A percentile compares a stretch with the other conserved stretches of the same genome.
These are phyloP conservation scores for Nyctibius grandis DNA, from an alignment of 2,797 vertebrate species.

Conservation along the genomic window DNA sequence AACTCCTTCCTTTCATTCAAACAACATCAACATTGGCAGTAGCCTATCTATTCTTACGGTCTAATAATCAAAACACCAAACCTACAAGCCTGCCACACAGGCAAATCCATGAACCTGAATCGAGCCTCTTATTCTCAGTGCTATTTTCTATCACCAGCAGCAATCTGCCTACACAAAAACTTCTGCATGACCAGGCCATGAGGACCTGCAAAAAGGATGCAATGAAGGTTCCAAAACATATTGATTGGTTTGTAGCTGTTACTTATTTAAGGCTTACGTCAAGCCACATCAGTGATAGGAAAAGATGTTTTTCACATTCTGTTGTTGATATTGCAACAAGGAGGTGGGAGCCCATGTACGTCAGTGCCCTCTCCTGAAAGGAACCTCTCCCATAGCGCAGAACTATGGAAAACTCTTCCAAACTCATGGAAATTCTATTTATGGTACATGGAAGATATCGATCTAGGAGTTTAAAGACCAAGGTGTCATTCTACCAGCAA, in stretches of 20 bases:
- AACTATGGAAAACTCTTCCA: background rate
- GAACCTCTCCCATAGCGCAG: background rate
- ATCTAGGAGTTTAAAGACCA: background rate
- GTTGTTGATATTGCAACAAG: background rate
- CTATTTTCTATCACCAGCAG: background rate
- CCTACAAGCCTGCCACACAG: background rate
- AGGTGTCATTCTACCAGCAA: background rate
- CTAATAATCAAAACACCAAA: background rate
- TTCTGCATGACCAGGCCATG: background rate
- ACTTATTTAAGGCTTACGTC: background rate
- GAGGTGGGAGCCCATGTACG: rapidly evolving
- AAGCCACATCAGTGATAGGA: background rate
- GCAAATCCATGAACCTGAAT: background rate
- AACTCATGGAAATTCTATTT: background rate
- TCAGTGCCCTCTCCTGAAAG: background rate
- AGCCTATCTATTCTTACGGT: background rate
- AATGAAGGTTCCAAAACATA: background rate
- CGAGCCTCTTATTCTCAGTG: background rate
- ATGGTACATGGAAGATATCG: rapidly evolving
- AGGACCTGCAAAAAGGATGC: background rate
- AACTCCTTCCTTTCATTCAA: background rate
- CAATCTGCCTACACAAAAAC: background rate
- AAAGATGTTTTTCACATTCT: background rate
- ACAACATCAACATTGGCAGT: rapidly evolving
- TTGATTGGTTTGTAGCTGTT: background rate